phyloP scores from a whole-genome alignment of 1,140 invertebrate genomes.

The Halictus rubicundus region DNA sequence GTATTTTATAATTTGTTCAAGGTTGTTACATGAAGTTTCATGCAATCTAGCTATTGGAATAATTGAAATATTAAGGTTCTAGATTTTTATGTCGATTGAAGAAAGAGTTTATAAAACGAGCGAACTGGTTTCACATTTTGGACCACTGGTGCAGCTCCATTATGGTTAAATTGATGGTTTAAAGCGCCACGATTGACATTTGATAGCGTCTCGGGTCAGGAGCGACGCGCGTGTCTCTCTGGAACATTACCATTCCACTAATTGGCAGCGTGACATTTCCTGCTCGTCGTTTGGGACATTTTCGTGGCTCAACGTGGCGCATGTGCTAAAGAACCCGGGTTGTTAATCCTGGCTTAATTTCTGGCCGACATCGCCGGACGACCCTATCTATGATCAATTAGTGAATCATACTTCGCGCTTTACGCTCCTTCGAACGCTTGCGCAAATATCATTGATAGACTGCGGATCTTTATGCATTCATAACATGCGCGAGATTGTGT shows the following conservation, averaged over 20 bases:
- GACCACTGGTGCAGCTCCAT: not conserved
- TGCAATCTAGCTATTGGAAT: too few relatives aligned
- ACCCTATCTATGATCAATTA: not conserved
- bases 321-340: constrained; percentile 19
- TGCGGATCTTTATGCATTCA: too few relatives aligned
- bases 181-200: constrained; percentile 56
- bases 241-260: constrained; percentile 53
- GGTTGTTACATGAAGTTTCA: not conserved
- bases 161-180: not conserved
- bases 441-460: too few relatives aligned
- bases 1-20: too few relatives aligned
- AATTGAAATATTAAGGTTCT: not conserved
- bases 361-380: not conserved
- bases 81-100: too few relatives aligned
- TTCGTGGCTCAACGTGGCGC: constrained; percentile 47
- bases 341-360: constrained; percentile 22
- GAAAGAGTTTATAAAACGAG: not conserved
- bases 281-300: constrained; percentile 31
- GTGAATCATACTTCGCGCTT: constrained; percentile 7
- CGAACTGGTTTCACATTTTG: not conserved
- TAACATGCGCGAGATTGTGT: too few relatives aligned
- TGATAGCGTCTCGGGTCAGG: constrained; percentile 53
- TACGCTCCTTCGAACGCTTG: not conserved
- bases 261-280: constrained; percentile 63
- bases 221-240: constrained; percentile 20